Percentiles rank a stretch among this genome's conserved stretches.
phyloP scores from a whole-genome alignment of 2,888 invertebrate species.

The Amphipoea lucens region DNA sequence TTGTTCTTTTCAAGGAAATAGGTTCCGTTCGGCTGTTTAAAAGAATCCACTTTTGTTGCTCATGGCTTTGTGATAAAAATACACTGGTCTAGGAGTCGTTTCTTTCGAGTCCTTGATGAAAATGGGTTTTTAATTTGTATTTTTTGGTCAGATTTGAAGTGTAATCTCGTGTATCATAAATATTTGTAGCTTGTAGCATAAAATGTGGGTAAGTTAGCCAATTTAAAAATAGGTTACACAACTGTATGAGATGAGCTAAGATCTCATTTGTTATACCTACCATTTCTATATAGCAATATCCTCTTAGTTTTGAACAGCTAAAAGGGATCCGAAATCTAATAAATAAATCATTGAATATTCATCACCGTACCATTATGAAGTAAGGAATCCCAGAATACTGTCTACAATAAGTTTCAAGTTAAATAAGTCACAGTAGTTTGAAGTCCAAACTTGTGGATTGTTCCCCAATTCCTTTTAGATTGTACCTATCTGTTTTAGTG shows the following conservation, averaged over 20 bases:
- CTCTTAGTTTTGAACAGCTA: constrained; percentile 8
- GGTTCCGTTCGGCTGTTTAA: constrained; percentile 56
- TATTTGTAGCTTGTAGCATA: not conserved
- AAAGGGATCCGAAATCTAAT: constrained; percentile 21
- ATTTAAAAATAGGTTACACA: not conserved
- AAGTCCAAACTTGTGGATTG: constrained; percentile 2
- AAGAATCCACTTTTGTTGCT: constrained; percentile 43
- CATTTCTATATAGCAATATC: not conserved
- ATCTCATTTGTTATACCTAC: not conserved
- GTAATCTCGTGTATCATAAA: not conserved
- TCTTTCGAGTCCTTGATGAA: constrained; percentile 24
- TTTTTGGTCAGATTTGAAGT: constrained; percentile 12
- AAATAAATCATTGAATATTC: constrained; percentile 52
- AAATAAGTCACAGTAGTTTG: constrained; percentile 2
- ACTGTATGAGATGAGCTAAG: not conserved
- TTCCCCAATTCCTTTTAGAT: not conserved
- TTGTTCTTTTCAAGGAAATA: constrained; percentile 80
- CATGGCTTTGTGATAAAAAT: constrained; percentile 41
- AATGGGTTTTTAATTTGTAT: constrained; percentile 26
- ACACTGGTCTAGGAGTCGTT: constrained; percentile 12
- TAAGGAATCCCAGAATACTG: constrained; percentile 31
- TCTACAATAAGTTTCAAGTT: constrained; percentile 9
- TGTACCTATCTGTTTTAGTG: not conserved
- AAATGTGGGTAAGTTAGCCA: not conserved
- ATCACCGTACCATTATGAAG: constrained; percentile 26